Base-by-base conservation (phyloP, 2,113 vertebrate genomes). In the Fulmarus glacialis region DNA sequence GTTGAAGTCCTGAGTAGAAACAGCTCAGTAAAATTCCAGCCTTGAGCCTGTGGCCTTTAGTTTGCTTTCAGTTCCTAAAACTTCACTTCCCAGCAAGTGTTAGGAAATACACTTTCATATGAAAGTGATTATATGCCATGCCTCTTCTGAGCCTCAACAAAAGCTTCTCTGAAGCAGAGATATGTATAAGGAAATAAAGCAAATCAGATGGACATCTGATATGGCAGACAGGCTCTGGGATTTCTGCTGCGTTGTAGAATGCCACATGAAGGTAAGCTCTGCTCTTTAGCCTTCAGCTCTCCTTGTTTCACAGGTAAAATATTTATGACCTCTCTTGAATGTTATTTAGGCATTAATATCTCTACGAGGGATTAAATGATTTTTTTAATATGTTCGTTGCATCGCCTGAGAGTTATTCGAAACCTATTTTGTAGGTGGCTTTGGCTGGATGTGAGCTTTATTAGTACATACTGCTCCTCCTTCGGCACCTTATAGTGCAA, bases 1-100 rank as follows among this genome's bases (percentile, higher is more conserved):
- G 19, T 56, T 56, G 0, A 12, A 85, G 45, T 85, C 70, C 40
- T 38, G 58, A 66, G 84, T 5, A 81, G 82, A 70, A 88, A 12
- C 71, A 70, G 77, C 81, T 93, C 84, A 15, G 94, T 60, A 93
- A 96, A 97, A 97, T 96, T 95, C 89, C 91, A 96, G 87, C 10
- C 81, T 36, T 38, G 40, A 82, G 52, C 12, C 0, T 15, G 21
- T 32, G 72, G 80, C 55, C 64, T 92, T 90, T 8, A 29, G 21
- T 55, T 92, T 26, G 21, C 56, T 89, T 56, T 87, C 63, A 9
- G 48, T n/a, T 87, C 63, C n/a, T 42, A 22, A 73, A 92, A 59
- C 71, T 86, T 62, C 9, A 0, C 71, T 86, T 93, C 29, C 17
- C 11, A 7, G 9, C 42, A 15, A 32, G 43, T 8, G n/a, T 48